Evolutionary conservation across 1,140 invertebrate species (phyloP), one percentile per base, ranked within the genome.

Genomic region (Drosophila baimaii): DNA sequence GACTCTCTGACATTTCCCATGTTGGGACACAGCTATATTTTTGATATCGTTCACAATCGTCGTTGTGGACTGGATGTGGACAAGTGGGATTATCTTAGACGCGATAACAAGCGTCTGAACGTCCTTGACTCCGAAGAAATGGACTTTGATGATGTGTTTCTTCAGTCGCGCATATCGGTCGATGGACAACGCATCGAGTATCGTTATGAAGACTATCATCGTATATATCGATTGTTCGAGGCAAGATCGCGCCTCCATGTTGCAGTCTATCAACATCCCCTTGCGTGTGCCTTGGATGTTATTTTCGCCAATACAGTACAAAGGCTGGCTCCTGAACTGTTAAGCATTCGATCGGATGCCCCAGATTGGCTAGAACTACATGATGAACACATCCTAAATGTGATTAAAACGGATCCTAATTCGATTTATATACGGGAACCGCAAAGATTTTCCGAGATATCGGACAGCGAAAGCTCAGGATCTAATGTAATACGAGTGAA

Each of bases 71-170:
- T 95, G 29, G 95, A 96, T 92, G 95, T 96, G 6, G 95, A 96
- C 88, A 95, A 95, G 90, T 95, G 93, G 93, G 95, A 96, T 81
- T 96, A 96, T 77, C 92, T 96, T 46, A 89, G 93, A 13, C 91
- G 95, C 57, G 95, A 96, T 82, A 93, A 82, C 39, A 78, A 90
- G 44, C 72, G 73, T 21, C n/a, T 83, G 3, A 35, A 89, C 17
- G 3, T 81, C 5, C 62, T 90, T 0, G 66, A 8, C 25, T 25
- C 55, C 13, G 59, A 75, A 1, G 72, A 90, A 64, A 73, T 90
- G 77, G 68, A 90, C 17, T 85, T 91, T 43, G 66, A 90, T 52
- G 65, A 80, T 17, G 27, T 88, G 2, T 90, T 90, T 23, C 56
- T 76, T 8, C 68, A 86, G 10, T 61, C 90, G 2, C 80, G 78